Evolutionary conservation across 2,888 invertebrate species (phyloP).

Genomic region (Stratiomys singularior): DNA sequence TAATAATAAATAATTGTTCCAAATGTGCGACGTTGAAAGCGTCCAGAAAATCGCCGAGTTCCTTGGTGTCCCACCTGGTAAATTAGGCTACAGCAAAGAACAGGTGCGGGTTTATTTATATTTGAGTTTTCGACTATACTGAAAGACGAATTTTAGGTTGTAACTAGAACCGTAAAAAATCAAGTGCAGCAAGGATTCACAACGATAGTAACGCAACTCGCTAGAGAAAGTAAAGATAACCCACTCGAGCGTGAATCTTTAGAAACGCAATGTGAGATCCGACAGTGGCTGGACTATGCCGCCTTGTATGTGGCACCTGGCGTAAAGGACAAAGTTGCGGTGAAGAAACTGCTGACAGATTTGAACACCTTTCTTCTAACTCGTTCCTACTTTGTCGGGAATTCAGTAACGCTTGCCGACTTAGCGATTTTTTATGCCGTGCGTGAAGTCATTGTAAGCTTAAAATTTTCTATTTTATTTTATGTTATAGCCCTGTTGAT

Average conservation of each 20-base stretch:
- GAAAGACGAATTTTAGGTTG: constrained; percentile 62
- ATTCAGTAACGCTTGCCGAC: constrained; percentile 74
- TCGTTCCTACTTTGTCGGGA: constrained; percentile 70
- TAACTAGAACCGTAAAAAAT: constrained; percentile 66
- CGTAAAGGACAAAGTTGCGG: constrained; percentile 60
- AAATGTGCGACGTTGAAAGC: constrained; percentile 62
- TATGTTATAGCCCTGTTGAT: no score
- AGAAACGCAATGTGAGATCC: constrained; percentile 62
- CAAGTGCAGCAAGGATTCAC: constrained; percentile 67
- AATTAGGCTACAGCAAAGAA: constrained; percentile 69
- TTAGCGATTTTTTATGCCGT: constrained; percentile 75
- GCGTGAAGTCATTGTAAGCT: constrained; percentile 73
- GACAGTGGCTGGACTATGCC: constrained; percentile 77
- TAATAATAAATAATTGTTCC: constrained; percentile 27
- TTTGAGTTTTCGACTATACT: not conserved
- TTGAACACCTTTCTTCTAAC: constrained; percentile 68
- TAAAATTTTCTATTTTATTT: not conserved
- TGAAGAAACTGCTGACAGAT: constrained; percentile 64
- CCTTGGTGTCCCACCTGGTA: constrained; percentile 67
- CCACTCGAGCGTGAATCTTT: constrained; percentile 58
- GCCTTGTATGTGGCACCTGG: constrained; percentile 64
- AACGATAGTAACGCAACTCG: constrained; percentile 68
- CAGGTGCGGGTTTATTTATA: constrained; percentile 59
- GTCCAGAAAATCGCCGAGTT: constrained; percentile 69
- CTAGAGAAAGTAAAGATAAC: constrained; percentile 64